A percentile compares a stretch with the other conserved stretches of the same genome.
Conservation (phyloP, 2,113 vertebrate species). For the Tupaia tana region DNA sequence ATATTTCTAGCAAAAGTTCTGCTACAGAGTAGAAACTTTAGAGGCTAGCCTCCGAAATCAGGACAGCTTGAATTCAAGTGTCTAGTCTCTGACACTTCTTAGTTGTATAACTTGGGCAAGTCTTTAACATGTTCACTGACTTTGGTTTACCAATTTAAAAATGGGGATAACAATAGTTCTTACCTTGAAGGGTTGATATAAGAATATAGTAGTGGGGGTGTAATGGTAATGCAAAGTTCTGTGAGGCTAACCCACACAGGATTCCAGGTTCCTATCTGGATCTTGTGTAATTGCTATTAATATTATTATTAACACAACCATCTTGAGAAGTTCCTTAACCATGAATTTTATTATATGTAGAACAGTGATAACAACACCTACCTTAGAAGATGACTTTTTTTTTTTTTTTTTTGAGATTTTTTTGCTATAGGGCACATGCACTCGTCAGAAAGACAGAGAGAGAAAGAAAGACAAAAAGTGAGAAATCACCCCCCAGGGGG, state of each 20-base stretch:
- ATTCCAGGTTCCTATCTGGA: too few relatives aligned
- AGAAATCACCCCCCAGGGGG: too few relatives aligned
- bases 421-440: too few relatives aligned
- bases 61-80: neutral
- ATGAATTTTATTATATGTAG: constrained; percentile 27
- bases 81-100: neutral
- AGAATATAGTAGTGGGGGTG: neutral
- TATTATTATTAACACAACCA: constrained; percentile 2
- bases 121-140: neutral
- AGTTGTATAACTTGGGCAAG: neutral
- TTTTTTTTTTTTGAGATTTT: too few relatives aligned
- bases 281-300: neutral
- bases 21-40: neutral
- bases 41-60: neutral
- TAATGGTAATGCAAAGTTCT: too few relatives aligned
- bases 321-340: constrained; percentile 47
- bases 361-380: neutral
- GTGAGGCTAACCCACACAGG: too few relatives aligned
- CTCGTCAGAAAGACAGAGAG: too few relatives aligned
- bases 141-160: neutral
- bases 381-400: neutral
- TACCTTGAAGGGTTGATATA: neutral
- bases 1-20: neutral
- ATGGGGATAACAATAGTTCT: neutral
- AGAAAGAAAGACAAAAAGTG: too few relatives aligned